These are phyloP conservation scores for Sipha flava DNA, from an alignment of 1,140 invertebrate genomes.

Conservation along the genomic window DNA sequence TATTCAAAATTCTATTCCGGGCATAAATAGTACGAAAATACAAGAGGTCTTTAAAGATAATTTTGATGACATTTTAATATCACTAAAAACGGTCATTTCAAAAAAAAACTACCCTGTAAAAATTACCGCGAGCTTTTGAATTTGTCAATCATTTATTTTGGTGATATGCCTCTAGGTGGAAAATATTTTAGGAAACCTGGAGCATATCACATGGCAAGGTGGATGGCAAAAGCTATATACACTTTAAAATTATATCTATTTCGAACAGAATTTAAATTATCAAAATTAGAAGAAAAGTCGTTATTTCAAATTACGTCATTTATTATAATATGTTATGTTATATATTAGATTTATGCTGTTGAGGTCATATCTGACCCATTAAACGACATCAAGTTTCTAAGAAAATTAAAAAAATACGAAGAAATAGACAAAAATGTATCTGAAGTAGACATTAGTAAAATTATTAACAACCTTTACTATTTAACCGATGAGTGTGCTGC, in stretches of 20 bases:
- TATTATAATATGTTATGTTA: no score
- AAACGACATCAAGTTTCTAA: slow-evolving; percentile 36
- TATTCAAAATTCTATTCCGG: slow-evolving; percentile 33
- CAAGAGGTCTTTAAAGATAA: background rate
- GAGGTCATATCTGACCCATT: slow-evolving; percentile 35
- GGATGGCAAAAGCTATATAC: slow-evolving; percentile 44
- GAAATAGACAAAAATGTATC: slow-evolving; percentile 31
- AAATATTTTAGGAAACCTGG: no score
- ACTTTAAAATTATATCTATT: no score
- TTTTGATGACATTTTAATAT: no score
- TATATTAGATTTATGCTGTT: no score
- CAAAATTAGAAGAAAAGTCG: slow-evolving; percentile 37
- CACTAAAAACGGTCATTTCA: no score
- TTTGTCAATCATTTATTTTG: no score
- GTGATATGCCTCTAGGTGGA: no score
- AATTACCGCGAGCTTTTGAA: no score
- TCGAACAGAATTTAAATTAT: slow-evolving; percentile 40
- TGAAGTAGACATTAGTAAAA: slow-evolving; percentile 32
- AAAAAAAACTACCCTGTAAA: no score
- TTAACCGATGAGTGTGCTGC: slow-evolving; percentile 34
- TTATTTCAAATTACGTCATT: slow-evolving; percentile 40
- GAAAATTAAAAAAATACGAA: slow-evolving; percentile 34
- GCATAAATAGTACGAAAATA: slow-evolving; percentile 27
- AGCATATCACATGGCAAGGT: slow-evolving; percentile 21
- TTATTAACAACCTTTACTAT: slow-evolving; percentile 38